phyloP scores from a whole-genome alignment of 2,888 invertebrate species.

The Diplazon laetatorius region DNA sequence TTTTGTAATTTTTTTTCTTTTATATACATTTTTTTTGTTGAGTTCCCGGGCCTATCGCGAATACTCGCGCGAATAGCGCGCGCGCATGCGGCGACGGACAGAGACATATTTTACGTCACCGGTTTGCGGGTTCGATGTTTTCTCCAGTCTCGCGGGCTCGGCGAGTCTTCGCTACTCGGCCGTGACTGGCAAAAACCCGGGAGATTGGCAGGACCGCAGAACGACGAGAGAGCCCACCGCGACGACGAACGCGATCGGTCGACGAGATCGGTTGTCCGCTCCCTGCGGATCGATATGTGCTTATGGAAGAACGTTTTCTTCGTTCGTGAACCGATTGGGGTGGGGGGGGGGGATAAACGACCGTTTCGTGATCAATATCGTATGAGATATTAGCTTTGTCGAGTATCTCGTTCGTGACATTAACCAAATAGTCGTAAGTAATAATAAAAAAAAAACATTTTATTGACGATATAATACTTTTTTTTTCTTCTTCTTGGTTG shows the following conservation, averaged over 20 bases:
- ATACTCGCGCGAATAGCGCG: slow-evolving; percentile 38
- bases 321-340: slow-evolving; percentile 9
- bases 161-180: no score
- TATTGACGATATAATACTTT: no score
- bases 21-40: slow-evolving; percentile 32
- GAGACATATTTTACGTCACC: slow-evolving; percentile 78
- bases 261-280: slow-evolving; percentile 16
- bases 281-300: slow-evolving; percentile 1
- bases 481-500: no score
- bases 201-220: slow-evolving; percentile 21
- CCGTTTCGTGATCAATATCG: not conserved
- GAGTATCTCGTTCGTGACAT: no score
- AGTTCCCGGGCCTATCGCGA: no score
- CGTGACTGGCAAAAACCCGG: slow-evolving; percentile 39
- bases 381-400: not conserved
- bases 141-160: no score
- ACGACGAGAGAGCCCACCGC: slow-evolving; percentile 41
- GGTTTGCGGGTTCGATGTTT: slow-evolving; percentile 65
- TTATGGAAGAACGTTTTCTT: slow-evolving; percentile 6
- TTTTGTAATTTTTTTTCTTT: no score
- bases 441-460: no score
- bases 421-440: no score
- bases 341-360: no score
- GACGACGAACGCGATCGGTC: slow-evolving; percentile 36
- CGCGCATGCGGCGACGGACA: slow-evolving; percentile 68